Evolutionary conservation across 2,797 vertebrate genomes (phyloP), one percentile per base, ranked within the genome.

Genomic region (Squalus acanthias): DNA sequence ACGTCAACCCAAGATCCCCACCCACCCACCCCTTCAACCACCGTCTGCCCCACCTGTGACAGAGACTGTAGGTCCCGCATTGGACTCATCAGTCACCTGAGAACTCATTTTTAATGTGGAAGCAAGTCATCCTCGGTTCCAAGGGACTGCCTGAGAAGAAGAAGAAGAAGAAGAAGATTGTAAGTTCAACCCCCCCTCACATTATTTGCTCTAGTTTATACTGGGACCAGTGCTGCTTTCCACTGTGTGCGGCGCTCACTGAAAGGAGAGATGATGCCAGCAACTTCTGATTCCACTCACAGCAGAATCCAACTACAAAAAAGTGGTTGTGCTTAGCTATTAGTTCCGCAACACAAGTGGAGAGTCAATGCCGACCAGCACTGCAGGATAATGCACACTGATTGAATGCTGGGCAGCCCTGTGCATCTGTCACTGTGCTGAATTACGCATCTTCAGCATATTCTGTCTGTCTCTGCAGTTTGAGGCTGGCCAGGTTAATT

Each of bases 401-500:
- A 93, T 69, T 93, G 65, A 93, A 93, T 39, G n/a, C 91, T 10
- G n/a, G 65, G 17, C 50, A 85, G 20, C 82, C 82, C 46, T 46
- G 82, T 50, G 82, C 82, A 85, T 85, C 82, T 93, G 91, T 39
- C 65, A 67, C 9, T n/a, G 91, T 67, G 63, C 65, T 67, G 91
- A 93, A 93, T 46, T 93, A 46, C 46, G 17, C 65, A 46, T 93
- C n/a, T 24, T 93, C 91, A 93, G 65, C 91, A 69, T 67, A 46
- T 46, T 26, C 39, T 69, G 65, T 24, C 91, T 69, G 17, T 93
- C 91, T 67, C 91, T 69, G 91, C 91, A 69, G 91, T 46, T 39
- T 69, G 91, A 93, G 63, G 91, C 15, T 67, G 39, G 65, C 9
- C n/a, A 93, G 91, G 91, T 93, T 46, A n/a, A 93, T 69, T 67